Percentiles rank a stretch among this genome's conserved stretches.
These are phyloP conservation scores for Pipa parva DNA, from an alignment of 2,113 vertebrate species.

Conservation along the genomic window DNA sequence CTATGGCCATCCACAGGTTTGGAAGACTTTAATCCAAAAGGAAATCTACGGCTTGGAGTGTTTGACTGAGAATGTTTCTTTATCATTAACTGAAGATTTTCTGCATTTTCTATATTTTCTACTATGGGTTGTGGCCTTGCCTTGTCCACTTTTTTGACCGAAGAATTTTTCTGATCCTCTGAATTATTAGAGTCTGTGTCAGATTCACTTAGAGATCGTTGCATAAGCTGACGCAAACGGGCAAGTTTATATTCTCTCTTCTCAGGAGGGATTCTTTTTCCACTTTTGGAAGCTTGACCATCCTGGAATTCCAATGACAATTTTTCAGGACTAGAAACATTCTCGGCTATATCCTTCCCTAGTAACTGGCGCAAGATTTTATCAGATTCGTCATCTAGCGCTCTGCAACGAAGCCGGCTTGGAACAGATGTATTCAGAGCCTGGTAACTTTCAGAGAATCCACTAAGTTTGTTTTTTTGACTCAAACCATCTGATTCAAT, in stretches of 20 bases:
- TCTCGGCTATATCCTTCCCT: slow-evolving; percentile 81
- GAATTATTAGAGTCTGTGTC: slow-evolving; percentile 81
- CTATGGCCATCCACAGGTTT: slow-evolving; percentile 80
- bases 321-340: slow-evolving; percentile 73
- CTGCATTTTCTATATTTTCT: slow-evolving; percentile 70
- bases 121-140: slow-evolving; percentile 81
- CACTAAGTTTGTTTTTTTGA: slow-evolving; percentile 61
- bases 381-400: slow-evolving; percentile 80
- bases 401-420: slow-evolving; percentile 66
- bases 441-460: slow-evolving; percentile 61
- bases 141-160: slow-evolving; percentile 66
- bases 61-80: slow-evolving; percentile 69
- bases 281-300: slow-evolving; percentile 56
- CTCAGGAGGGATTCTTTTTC: slow-evolving; percentile 70
- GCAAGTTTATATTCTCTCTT: slow-evolving; percentile 85
- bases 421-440: slow-evolving; percentile 59
- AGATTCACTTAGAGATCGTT: slow-evolving; percentile 84
- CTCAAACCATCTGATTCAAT: slow-evolving; percentile 60
- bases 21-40: slow-evolving; percentile 73
- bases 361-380: slow-evolving; percentile 79
- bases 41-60: slow-evolving; percentile 71
- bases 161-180: slow-evolving; percentile 75
- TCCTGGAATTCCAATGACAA: slow-evolving; percentile 76
- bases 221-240: slow-evolving; percentile 86
- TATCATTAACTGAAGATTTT: slow-evolving; percentile 71